Conservation (phyloP, 2,113 vertebrate genomes). For the Argyrosomus japonicus region DNA sequence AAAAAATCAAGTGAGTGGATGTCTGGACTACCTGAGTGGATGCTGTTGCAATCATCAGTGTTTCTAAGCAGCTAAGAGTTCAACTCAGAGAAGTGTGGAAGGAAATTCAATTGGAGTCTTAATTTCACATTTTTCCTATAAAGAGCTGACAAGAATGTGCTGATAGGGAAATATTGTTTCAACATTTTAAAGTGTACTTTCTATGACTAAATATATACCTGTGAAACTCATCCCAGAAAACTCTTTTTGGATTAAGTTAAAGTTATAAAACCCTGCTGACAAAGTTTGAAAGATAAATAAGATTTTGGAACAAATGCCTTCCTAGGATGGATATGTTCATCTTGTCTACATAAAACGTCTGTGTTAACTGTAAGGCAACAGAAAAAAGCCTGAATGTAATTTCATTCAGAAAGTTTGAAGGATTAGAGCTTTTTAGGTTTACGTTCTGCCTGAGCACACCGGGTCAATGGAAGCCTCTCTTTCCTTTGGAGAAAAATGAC, state of each 20-base stretch:
- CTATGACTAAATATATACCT: not conserved
- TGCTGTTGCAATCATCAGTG: slow-evolving; percentile 33
- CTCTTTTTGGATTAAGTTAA: not conserved
- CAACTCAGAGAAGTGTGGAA: not conserved
- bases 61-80: slow-evolving; percentile 36
- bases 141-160: not conserved
- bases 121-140: not conserved
- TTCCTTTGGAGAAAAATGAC: slow-evolving; percentile 34
- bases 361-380: slow-evolving; percentile 10
- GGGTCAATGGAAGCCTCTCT: slow-evolving; percentile 17
- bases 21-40: slow-evolving; percentile 40
- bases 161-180: not conserved
- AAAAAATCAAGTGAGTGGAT: slow-evolving; percentile 36
- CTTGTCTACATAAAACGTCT: slow-evolving; percentile 6
- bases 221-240: too few species aligned
- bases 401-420: slow-evolving; percentile 36
- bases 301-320: slow-evolving; percentile 12
- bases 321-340: slow-evolving; percentile 1
- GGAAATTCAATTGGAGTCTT: not conserved
- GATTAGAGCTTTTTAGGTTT: slow-evolving; percentile 62
- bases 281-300: not conserved
- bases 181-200: not conserved
- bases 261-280: not conserved
- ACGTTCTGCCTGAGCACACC: slow-evolving; percentile 49
- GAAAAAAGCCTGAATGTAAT: slow-evolving; percentile 46